These are phyloP conservation scores for Apotomis betuletana DNA, from an alignment of 2,888 invertebrate species.

Conservation along the genomic window DNA sequence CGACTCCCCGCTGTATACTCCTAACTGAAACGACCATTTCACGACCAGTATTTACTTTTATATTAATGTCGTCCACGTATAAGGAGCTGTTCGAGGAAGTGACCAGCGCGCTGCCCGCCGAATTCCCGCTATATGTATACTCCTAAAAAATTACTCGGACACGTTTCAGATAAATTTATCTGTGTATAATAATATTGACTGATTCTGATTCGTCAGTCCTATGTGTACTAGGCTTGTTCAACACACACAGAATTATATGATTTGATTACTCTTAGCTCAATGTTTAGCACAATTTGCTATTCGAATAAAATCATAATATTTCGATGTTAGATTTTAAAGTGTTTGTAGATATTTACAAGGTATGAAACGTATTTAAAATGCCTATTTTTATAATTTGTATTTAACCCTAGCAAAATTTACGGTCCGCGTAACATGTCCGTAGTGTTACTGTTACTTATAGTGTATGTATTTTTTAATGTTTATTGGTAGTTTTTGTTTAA, in stretches of 20 bases:
- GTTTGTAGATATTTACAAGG: slow-evolving; percentile 20
- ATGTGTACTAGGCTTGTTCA: no score
- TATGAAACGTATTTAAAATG: slow-evolving; percentile 22
- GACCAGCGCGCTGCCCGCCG: no score
- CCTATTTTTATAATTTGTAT: slow-evolving; percentile 35
- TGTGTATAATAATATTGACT: no score
- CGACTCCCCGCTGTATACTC: no score
- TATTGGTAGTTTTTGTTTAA: slow-evolving; percentile 10
- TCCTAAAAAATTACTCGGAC: no score
- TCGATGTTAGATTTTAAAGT: slow-evolving; percentile 23
- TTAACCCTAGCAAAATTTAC: slow-evolving; percentile 22
- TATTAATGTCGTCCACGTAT: no score
- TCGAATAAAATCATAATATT: neutral
- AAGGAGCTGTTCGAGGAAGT: no score
- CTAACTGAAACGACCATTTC: no score
- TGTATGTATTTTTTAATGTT: slow-evolving; percentile 25
- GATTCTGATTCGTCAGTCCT: no score
- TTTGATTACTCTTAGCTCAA: neutral
- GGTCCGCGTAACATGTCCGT: slow-evolving; percentile 13
- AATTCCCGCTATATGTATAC: no score
- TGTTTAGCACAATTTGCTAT: neutral
- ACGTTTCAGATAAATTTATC: no score
- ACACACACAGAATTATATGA: neutral
- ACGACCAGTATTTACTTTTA: no score
- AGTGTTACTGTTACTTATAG: slow-evolving; percentile 25